Conservation (phyloP, 2,113 vertebrate species). For the Bucco capensis region DNA sequence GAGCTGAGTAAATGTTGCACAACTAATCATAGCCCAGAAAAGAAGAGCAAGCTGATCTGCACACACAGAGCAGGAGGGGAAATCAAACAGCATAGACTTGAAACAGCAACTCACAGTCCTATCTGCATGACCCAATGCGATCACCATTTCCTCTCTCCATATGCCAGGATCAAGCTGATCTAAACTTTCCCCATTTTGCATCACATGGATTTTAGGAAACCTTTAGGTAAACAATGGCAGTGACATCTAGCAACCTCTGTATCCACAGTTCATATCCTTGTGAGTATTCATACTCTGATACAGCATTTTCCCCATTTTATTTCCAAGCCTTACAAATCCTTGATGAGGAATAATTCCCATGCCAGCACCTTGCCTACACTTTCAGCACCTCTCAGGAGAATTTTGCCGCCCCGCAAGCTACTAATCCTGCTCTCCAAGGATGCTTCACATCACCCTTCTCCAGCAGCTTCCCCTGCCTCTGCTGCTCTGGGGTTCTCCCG, state of each 20-base stretch:
- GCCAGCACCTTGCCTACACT: neutral
- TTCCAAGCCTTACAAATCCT: neutral
- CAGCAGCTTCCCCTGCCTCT: neutral
- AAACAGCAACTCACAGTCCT: neutral
- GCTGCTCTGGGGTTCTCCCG: neutral
- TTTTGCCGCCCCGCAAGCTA: accelerated
- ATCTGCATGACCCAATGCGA: accelerated
- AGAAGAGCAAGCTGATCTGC: neutral
- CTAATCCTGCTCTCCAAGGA: too few species aligned
- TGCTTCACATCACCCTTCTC: neutral
- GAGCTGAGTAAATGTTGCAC: neutral
- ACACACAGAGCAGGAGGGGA: neutral
- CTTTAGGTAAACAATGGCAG: neutral
- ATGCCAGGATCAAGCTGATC: neutral
- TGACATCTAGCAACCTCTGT: neutral
- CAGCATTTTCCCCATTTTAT: neutral
- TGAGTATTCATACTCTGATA: accelerated
- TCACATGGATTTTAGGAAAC: accelerated
- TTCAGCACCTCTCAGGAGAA: neutral
- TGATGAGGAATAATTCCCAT: neutral
- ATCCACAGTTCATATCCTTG: accelerated
- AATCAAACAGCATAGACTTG: neutral
- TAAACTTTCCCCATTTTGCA: too few species aligned
- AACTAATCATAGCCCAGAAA: neutral
- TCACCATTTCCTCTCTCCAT: accelerated